Evolutionary conservation across 2,888 invertebrate genomes (phyloP).

Genomic region (Andrena dorsata): DNA sequence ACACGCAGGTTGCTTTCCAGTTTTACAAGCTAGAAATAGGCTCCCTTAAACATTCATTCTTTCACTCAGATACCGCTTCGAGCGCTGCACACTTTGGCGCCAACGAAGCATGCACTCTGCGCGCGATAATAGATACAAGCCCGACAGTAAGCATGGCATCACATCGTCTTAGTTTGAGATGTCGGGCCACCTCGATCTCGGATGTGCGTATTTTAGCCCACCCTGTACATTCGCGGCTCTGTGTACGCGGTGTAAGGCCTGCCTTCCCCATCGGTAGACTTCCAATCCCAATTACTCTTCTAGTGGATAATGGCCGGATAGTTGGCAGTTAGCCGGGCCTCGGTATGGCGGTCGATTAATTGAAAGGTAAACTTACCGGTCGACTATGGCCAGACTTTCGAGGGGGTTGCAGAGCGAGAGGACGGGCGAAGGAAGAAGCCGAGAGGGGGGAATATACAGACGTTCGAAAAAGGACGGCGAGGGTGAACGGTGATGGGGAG

Average conservation of each 20-base stretch:
- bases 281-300: slow-evolving; percentile 83
- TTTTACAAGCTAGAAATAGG: background rate
- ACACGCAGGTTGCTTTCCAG: slow-evolving; percentile 26
- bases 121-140: too few species aligned
- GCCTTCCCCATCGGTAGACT: slow-evolving; percentile 59
- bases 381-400: slow-evolving; percentile 80
- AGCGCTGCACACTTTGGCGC: too few species aligned
- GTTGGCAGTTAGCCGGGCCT: slow-evolving; percentile 80
- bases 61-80: too few species aligned
- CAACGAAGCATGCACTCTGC: too few species aligned
- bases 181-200: too few species aligned
- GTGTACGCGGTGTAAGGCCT: slow-evolving; percentile 50
- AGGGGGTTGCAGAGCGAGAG: slow-evolving; percentile 64
- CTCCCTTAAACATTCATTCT: too few species aligned
- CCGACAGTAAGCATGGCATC: too few species aligned
- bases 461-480: slow-evolving; percentile 59
- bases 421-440: slow-evolving; percentile 53
- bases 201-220: background rate
- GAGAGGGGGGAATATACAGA: slow-evolving; percentile 61
- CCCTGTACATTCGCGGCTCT: slow-evolving; percentile 25
- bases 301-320: slow-evolving; percentile 82
- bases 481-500: slow-evolving; percentile 35
- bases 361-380: slow-evolving; percentile 84
- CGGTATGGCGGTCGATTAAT: slow-evolving; percentile 81
- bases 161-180: background rate